phyloP scores from a whole-genome alignment of 2,797 vertebrate species.

The Sardinella longiceps region DNA sequence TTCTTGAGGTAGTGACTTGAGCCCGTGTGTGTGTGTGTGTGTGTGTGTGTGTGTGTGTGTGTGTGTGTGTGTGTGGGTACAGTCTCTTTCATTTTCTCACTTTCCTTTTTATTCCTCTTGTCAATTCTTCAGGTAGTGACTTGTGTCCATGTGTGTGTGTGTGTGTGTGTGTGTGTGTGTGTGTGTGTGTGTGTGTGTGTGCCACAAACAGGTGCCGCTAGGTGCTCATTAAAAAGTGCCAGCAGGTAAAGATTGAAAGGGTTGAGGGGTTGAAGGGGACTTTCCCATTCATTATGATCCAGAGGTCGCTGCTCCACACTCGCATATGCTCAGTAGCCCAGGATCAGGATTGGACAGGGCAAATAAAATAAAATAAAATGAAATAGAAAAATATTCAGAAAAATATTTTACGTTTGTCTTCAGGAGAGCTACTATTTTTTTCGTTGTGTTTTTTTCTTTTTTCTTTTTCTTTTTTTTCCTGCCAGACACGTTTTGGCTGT shows the following conservation, averaged over 20 bases:
- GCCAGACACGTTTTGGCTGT: not conserved
- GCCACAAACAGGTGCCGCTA: slow-evolving; percentile 22
- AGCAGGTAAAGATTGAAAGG: slow-evolving; percentile 69
- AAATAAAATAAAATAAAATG: not conserved
- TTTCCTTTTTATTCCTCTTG: not conserved
- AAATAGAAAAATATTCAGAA: not conserved
- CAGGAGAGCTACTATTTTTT: not conserved
- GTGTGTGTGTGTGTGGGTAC: not conserved
- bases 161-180: slow-evolving; percentile 21
- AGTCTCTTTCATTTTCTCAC: not conserved
- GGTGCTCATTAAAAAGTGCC: slow-evolving; percentile 77
- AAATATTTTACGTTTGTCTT: not conserved
- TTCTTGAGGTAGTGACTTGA: too few species aligned
- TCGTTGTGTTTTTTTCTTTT: not conserved
- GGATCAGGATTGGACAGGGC: not conserved
- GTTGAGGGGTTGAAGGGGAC: not conserved
- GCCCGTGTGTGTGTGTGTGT: too few species aligned
- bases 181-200: slow-evolving; percentile 2
- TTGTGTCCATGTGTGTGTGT: slow-evolving; percentile 9
- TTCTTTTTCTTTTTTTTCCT: not conserved
- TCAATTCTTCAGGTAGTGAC: not conserved
- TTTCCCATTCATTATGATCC: not conserved
- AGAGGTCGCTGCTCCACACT: not conserved
- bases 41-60: not conserved
- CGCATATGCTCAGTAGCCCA: not conserved